phyloP scores from a whole-genome alignment of 2,113 vertebrate species.

The Dipodomys stephensi region DNA sequence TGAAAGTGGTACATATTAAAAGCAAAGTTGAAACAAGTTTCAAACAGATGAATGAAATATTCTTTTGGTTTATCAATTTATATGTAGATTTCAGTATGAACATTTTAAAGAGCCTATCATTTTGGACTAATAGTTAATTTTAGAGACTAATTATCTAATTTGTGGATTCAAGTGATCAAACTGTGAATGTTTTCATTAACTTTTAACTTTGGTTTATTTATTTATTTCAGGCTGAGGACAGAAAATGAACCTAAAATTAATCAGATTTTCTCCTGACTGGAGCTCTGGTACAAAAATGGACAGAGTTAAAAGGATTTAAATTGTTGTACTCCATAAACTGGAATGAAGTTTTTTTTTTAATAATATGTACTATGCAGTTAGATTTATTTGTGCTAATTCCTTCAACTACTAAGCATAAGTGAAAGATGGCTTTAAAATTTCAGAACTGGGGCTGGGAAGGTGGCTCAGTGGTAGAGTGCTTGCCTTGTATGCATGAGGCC shows the following conservation, averaged over 20 bases:
- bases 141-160: background rate
- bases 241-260: conserved; percentile 46
- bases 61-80: conserved; percentile 28
- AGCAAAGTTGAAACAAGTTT: conserved; percentile 32
- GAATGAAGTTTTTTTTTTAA: background rate
- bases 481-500: too few species aligned
- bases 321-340: background rate
- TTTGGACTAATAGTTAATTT: background rate
- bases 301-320: background rate
- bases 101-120: conserved; percentile 28
- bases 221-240: conserved; percentile 29
- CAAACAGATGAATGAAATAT: conserved; percentile 36
- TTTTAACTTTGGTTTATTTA: conserved; percentile 31
- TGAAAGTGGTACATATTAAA: conserved; percentile 37
- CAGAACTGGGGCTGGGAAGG: background rate
- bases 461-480: too few species aligned
- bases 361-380: background rate
- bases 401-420: background rate
- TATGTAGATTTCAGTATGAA: background rate
- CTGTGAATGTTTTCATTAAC: background rate
- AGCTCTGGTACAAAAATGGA: background rate
- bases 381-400: background rate
- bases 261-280: background rate
- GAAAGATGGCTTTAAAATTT: conserved; percentile 31
- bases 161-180: background rate